Evolutionary conservation across 2,888 invertebrate genomes (phyloP).

Genomic region (Luffia ferchaultella): DNA sequence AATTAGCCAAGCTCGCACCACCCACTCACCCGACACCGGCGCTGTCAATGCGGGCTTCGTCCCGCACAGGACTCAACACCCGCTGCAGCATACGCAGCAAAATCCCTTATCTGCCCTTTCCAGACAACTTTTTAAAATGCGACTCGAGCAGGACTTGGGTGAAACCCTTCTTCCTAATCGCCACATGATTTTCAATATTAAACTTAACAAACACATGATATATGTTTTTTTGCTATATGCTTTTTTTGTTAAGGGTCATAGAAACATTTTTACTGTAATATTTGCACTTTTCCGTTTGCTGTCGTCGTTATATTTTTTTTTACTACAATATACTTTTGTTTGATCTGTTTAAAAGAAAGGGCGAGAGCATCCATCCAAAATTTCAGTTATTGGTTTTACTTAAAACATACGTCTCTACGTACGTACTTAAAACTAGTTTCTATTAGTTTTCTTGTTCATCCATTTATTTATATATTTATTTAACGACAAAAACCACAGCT

Average conservation of each 20-base stretch:
- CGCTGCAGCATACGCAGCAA: slow-evolving; percentile 13
- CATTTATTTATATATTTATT: too few species aligned
- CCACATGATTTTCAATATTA: background rate
- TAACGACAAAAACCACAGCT: too few species aligned
- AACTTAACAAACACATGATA: background rate
- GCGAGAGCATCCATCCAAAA: too few species aligned
- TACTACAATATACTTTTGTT: background rate
- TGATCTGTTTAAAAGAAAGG: too few species aligned
- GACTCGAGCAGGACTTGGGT: background rate
- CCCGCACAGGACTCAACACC: slow-evolving; percentile 22
- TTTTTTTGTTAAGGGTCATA: background rate
- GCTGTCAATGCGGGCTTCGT: slow-evolving; percentile 30
- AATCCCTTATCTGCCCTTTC: background rate
- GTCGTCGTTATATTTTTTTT: slow-evolving; percentile 6
- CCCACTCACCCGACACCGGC: slow-evolving; percentile 24
- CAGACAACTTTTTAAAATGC: background rate
- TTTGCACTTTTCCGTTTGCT: slow-evolving; percentile 12
- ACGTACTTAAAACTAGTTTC: too few species aligned
- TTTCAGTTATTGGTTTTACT: too few species aligned
- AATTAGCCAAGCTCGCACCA: background rate
- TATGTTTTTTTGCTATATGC: background rate
- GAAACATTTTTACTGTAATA: background rate
- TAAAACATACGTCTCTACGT: too few species aligned
- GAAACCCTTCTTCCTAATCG: background rate
- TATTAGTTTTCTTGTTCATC: too few species aligned